Percentiles rank a stretch among this genome's conserved stretches.
Conservation (phyloP, 2,888 invertebrate genomes). For the Alentia gelatinosa region DNA sequence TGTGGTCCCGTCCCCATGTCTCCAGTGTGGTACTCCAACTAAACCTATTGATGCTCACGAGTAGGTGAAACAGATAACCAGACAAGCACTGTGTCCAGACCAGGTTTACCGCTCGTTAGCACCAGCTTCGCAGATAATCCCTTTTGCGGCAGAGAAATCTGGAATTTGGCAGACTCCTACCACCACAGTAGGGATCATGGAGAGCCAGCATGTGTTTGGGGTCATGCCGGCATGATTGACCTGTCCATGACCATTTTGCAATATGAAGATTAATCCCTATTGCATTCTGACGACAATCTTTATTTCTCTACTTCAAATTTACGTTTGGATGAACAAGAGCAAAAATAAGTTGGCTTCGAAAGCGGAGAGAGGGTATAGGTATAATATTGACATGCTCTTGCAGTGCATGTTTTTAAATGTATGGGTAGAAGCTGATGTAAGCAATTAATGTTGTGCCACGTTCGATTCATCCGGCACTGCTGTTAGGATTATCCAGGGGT, state of each 20-base stretch:
- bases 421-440: not conserved
- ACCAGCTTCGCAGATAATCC: constrained; percentile 16
- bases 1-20: too few relatives aligned
- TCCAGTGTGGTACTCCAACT: too few relatives aligned
- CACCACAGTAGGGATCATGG: too few relatives aligned
- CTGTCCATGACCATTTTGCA: too few relatives aligned
- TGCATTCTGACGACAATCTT: too few relatives aligned
- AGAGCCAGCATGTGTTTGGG: too few relatives aligned
- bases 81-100: too few relatives aligned
- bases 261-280: too few relatives aligned
- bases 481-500: not conserved
- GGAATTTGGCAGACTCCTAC: not conserved
- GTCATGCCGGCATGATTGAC: too few relatives aligned
- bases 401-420: not conserved
- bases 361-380: too few relatives aligned
- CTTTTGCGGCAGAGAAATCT: not conserved
- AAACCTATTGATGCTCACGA: too few relatives aligned
- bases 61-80: not conserved
- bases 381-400: not conserved
- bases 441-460: not conserved
- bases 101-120: not conserved
- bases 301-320: not conserved
- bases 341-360: not conserved
- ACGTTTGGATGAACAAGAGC: not conserved
- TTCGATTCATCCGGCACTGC: not conserved